Conservation (phyloP, 2,888 invertebrate species). For the Ariolimax columbianus region DNA sequence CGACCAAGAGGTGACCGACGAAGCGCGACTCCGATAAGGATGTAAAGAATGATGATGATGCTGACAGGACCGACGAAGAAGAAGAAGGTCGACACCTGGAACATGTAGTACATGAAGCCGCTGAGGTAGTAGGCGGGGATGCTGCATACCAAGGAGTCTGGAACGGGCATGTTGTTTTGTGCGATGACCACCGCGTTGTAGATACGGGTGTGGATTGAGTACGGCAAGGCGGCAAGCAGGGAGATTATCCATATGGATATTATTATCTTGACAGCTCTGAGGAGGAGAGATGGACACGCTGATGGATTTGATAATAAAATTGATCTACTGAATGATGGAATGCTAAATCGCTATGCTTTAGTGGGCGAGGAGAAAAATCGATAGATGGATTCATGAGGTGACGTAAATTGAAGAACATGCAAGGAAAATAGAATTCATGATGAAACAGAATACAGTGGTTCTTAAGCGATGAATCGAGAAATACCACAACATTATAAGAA, state of each 20-base stretch:
- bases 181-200: constrained; percentile 60
- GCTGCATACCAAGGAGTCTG: constrained; percentile 68
- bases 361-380: background rate
- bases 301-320: background rate
- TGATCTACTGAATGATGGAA: background rate
- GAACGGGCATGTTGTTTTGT: constrained; percentile 55
- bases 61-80: constrained; percentile 88
- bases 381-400: background rate
- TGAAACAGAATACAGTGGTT: no score
- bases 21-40: constrained; percentile 70
- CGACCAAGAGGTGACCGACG: constrained; percentile 59
- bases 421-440: background rate
- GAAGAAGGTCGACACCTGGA: constrained; percentile 85
- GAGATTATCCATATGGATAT: constrained; percentile 87
- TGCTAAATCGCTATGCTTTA: background rate
- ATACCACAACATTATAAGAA: no score
- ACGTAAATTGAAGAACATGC: background rate
- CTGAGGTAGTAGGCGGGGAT: constrained; percentile 61
- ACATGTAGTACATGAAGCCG: constrained; percentile 58
- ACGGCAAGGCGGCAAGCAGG: constrained; percentile 83
- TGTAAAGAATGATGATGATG: constrained; percentile 87
- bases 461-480: no score
- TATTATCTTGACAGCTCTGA: constrained; percentile 88
- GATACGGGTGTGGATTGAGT: constrained; percentile 67
- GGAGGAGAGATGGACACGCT: constrained; percentile 62